phyloP scores from a whole-genome alignment of 1,140 invertebrate species.

The Hypothenemus hampei region DNA sequence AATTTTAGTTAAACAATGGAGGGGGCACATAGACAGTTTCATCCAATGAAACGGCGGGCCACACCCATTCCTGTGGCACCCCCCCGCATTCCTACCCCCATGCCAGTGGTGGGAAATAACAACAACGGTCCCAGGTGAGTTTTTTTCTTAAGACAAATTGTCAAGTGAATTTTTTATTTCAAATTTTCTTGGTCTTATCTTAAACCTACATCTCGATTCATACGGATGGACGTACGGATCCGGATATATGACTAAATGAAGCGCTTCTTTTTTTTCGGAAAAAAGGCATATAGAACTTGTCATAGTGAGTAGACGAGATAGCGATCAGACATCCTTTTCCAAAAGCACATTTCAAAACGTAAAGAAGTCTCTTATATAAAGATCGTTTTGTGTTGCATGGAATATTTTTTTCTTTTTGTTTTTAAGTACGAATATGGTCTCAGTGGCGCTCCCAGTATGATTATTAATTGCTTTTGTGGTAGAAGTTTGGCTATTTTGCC shows the following conservation, averaged over 20 bases:
- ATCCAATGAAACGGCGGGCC: slow-evolving; percentile 31
- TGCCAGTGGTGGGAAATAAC: slow-evolving; percentile 40
- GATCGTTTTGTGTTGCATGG: neutral
- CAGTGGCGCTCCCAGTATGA: no score
- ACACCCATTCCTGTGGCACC: slow-evolving; percentile 40
- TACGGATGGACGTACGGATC: slow-evolving; percentile 1
- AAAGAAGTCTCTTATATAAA: neutral
- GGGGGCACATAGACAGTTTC: slow-evolving; percentile 15
- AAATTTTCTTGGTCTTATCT: neutral
- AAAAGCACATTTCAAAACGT: neutral
- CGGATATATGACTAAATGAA: slow-evolving; percentile 4
- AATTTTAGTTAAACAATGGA: no score
- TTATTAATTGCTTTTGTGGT: no score
- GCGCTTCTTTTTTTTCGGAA: neutral
- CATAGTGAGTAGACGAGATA: slow-evolving; percentile 4
- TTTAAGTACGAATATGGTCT: no score
- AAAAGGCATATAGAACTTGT: slow-evolving; percentile 3
- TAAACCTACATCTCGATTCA: slow-evolving; percentile 2
- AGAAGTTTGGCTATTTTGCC: neutral
- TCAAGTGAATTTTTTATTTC: neutral
- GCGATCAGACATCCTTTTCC: slow-evolving; percentile 7
- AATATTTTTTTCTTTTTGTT: no score
- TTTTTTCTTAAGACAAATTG: neutral
- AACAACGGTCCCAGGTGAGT: slow-evolving; percentile 40
- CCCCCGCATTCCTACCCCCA: slow-evolving; percentile 40